Evolutionary conservation across 2,797 vertebrate species (phyloP).

Genomic region (Trichosurus vulpecula): DNA sequence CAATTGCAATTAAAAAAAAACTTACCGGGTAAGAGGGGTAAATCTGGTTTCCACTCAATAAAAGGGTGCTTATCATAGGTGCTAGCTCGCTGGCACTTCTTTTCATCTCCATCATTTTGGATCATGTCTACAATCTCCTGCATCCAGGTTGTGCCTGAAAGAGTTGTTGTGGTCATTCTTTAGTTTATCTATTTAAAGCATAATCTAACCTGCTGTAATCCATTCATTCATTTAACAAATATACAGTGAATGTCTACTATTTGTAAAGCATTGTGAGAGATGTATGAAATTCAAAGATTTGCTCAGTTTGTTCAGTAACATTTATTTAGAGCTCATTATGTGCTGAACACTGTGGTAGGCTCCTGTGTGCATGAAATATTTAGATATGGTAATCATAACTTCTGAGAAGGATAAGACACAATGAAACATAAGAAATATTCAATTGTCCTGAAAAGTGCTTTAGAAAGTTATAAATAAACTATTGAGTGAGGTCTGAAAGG

Average conservation of each 20-base stretch:
- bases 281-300: no score
- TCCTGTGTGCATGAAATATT: no score
- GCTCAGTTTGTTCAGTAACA: no score
- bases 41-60: conserved; percentile 76
- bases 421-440: no score
- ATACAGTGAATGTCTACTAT: background rate
- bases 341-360: no score
- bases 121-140: conserved; percentile 87
- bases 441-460: no score
- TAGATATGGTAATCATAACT: no score
- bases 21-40: conserved; percentile 67
- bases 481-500: no score
- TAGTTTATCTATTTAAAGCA: background rate
- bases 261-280: no score
- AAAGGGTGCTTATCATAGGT: conserved; percentile 82
- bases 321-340: no score
- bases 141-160: conserved; percentile 85
- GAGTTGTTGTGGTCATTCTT: background rate
- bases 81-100: conserved; percentile 79
- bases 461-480: no score
- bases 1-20: background rate
- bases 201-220: background rate
- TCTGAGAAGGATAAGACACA: no score
- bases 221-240: background rate
- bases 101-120: conserved; percentile 78